A percentile compares a stretch with the other conserved stretches of the same genome.
Conservation (phyloP, 1,140 invertebrate genomes). For the Brachionus angularis region DNA sequence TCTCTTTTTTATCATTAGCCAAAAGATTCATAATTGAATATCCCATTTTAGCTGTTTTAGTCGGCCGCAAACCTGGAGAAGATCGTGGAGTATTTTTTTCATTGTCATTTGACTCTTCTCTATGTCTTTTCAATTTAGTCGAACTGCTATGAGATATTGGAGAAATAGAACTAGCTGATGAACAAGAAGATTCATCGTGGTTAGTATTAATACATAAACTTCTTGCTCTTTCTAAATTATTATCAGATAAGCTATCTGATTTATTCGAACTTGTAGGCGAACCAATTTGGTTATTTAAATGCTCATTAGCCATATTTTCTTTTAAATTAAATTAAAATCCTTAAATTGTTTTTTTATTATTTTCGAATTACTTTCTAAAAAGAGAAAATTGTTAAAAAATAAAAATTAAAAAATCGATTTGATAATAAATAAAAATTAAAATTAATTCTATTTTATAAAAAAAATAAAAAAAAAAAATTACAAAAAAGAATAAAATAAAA, state of each 20-base stretch:
- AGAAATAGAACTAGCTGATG: neutral
- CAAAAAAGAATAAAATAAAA: neutral
- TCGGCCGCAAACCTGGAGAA: neutral
- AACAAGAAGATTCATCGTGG: no score
- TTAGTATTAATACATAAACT: no score
- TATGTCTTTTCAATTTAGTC: neutral
- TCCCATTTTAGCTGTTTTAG: slow-evolving; percentile 4
- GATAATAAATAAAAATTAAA: neutral
- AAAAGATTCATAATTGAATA: slow-evolving; percentile 22
- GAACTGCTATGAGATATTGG: neutral
- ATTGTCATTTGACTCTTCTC: neutral
- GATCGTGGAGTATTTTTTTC: neutral
- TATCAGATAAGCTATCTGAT: no score
- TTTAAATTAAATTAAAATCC: no score
- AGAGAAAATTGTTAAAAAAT: no score
- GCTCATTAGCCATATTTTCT: slow-evolving; percentile 6
- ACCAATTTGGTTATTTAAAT: neutral
- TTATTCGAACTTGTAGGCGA: neutral
- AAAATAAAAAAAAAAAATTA: neutral
- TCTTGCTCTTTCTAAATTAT: no score
- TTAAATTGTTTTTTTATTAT: no score
- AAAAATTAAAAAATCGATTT: no score
- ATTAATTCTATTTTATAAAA: neutral
- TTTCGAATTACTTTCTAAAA: no score
- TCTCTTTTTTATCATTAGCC: neutral